Base-by-base conservation (phyloP, 2,113 vertebrate genomes). In the Tupaia tana region DNA sequence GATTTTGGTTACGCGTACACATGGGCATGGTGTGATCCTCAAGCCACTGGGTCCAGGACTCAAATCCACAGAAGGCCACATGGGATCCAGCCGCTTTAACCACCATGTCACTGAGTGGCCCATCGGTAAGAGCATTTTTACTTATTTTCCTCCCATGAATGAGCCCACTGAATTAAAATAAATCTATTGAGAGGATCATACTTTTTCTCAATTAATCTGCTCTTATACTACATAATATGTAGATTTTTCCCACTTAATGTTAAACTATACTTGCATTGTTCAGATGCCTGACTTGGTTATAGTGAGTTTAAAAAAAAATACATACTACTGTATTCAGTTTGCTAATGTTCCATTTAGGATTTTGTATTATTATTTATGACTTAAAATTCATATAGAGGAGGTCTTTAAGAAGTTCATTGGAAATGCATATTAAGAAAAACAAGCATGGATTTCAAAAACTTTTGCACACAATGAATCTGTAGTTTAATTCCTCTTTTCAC, bases 221-320 rank as follows among this genome's bases (percentile, higher is more conserved):
- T 85, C 86, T 74, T 29, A 91, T 61, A 56, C 25, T 71, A 89
- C 81, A 34, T 82, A 59, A 64, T 27, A 94, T 12, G 9, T 9
- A 71, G 9, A 78, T 7, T 73, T 94, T 67, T 22, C 7, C 29
- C 11, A 31, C 13, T 25, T 13, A 77, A 66, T 43, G 20, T 84
- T 86, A 95, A 90, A 91, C 27, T 20, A 25, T 58, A 69, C 8
- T 84, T 81, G n/a, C 15, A 85, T 69, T 84, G 13, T 84, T 89
- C 63, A 20, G 4, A 86, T 83, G 43, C 11, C 8, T 58, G 90
- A 34, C 16, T 78, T 90, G 52, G 27, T 67, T 31, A 71, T 25
- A 1, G 90, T 78, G 7, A 61, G 69, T 66, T 43, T 43, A 43
- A 43, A 43, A 43, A 43, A 43, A 43, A 43, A 43, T 43, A 88